Conservation (phyloP, 2,888 invertebrate genomes). For the Stomorhina lunata region DNA sequence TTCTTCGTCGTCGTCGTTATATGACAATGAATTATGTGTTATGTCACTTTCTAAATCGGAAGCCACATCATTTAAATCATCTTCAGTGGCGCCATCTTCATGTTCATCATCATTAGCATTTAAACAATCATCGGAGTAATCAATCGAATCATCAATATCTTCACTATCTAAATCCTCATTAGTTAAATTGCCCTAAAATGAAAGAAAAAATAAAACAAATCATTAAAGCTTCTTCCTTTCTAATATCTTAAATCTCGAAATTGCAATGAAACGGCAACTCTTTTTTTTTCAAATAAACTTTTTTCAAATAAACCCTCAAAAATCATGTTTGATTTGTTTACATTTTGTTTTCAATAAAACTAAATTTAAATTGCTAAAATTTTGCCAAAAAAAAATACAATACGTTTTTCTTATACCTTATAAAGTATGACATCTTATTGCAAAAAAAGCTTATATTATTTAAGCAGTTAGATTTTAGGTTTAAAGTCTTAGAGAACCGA, state of each 20-base stretch:
- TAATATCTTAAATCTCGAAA: background rate
- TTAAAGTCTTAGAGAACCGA: slow-evolving; percentile 6
- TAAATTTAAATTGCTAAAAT: slow-evolving; percentile 34
- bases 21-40: slow-evolving; percentile 69
- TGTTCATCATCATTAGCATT: slow-evolving; percentile 46
- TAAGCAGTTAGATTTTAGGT: slow-evolving; percentile 31
- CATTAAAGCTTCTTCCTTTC: background rate
- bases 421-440: slow-evolving; percentile 56
- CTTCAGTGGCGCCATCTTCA: slow-evolving; percentile 73
- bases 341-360: background rate
- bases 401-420: too few relatives aligned
- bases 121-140: slow-evolving; percentile 64
- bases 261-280: background rate
- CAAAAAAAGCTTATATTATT: slow-evolving; percentile 22
- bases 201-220: background rate
- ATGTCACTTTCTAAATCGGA: slow-evolving; percentile 75
- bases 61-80: slow-evolving; percentile 75
- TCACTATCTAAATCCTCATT: slow-evolving; percentile 70
- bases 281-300: background rate
- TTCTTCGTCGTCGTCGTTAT: slow-evolving; percentile 46
- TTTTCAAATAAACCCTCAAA: too few relatives aligned
- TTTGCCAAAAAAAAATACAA: background rate
- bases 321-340: background rate
- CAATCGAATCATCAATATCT: slow-evolving; percentile 68
- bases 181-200: slow-evolving; percentile 72